A percentile compares a stretch with the other conserved stretches of the same genome.
These are phyloP conservation scores for Brassicogethes aeneus DNA, from an alignment of 2,888 invertebrate genomes.

Conservation along the genomic window DNA sequence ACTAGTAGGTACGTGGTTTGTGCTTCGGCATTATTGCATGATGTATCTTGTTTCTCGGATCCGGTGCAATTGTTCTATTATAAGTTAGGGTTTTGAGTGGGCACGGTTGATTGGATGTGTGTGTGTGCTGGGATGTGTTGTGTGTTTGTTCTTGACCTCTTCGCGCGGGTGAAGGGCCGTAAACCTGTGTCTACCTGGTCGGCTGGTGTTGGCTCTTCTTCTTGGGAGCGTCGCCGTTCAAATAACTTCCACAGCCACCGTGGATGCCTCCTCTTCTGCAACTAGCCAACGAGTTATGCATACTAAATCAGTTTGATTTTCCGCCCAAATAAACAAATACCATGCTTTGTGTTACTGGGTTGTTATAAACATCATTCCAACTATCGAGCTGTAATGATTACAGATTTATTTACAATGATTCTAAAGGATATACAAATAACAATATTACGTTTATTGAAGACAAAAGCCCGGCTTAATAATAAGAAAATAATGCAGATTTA, in stretches of 20 bases:
- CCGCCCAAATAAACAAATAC: too few species aligned
- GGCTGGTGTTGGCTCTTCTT: not conserved
- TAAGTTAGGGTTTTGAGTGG: constrained; percentile 1
- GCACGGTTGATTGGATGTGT: constrained; percentile 2
- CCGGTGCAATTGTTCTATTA: not conserved
- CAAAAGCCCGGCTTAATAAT: too few species aligned
- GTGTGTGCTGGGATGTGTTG: not conserved
- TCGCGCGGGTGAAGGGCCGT: not conserved
- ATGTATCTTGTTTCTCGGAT: not conserved
- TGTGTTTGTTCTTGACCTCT: constrained; percentile 2
- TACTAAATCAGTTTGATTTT: not conserved
- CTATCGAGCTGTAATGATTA: too few species aligned
- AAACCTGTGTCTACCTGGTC: constrained; percentile 1
- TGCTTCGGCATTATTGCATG: not conserved
- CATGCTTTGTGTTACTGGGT: too few species aligned
- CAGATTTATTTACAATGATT: too few species aligned
- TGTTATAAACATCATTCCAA: too few species aligned
- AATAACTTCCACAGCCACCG: not conserved
- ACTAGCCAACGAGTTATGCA: not conserved
- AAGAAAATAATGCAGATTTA: too few species aligned
- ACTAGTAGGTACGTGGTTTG: too few species aligned
- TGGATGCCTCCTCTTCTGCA: too few species aligned
- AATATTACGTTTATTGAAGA: not conserved
- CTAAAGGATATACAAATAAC: not conserved
- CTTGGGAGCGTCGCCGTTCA: not conserved